Base-by-base conservation (phyloP, 1,140 invertebrate genomes). In the Watersipora subatra region DNA sequence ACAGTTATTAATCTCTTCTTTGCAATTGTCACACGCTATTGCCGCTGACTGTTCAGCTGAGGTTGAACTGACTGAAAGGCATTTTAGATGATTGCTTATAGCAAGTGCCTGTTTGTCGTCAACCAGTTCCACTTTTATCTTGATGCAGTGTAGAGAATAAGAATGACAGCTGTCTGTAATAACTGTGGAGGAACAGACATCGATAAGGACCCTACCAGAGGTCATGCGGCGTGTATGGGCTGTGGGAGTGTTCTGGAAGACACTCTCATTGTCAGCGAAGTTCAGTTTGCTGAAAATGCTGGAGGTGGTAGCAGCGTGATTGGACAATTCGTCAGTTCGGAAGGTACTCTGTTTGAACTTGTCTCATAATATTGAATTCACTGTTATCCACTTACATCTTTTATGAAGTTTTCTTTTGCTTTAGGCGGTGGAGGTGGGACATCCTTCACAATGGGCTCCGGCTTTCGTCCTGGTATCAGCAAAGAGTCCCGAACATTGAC, bases 221-320 rank as follows among this genome's bases (percentile, higher is more conserved):
- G 93, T 58, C 92, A 97, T 86, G 89, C 91, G 46, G 92, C 97
- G 0, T 99, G 96, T 82, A 97, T 89, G 29, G 87, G 88, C 71
- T 99, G 96, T 84, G 96, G 95, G 57, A 88, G 89, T 29, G 95
- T 99, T 1, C 78, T 98, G 1, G 94, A 97, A 76, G 93, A 97
- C 71, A 92, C 90, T 72, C 87, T 93, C 61, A 98, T 99, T 75
- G 93, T 99, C 26, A 91, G 90, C 1, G 94, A 98, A 79, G 87
- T 96, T 62, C 90, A 95, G 76, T 98, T 97, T 77, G 88, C 93
- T 78, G 95, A 98, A 80, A 88, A 89, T 77, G 86, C 89, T 22
- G 87, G 89, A 76, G 95, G 94, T 22, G 89, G 88, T 59, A 85
- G 88, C 58, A 89, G 87, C 66, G 87, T 91, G 19, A 86, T 96